Evolutionary conservation across 2,797 vertebrate genomes (phyloP).

Genomic region (Chiroxiphia lanceolata): DNA sequence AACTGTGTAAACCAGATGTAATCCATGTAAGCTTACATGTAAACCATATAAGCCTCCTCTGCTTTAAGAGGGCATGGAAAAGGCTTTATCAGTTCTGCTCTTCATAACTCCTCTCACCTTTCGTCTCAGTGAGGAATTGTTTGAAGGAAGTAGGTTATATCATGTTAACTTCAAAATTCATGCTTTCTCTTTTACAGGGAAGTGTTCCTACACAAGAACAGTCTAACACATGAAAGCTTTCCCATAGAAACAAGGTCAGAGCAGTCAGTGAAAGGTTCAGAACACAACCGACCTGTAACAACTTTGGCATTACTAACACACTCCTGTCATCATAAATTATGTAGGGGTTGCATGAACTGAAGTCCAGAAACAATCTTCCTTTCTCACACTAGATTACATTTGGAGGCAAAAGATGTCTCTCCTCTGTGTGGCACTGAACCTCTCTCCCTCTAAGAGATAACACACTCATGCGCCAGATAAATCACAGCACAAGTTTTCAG

Average conservation of each 20-base stretch:
- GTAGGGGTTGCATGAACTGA: not conserved
- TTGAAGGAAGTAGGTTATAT: not conserved
- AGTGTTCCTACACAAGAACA: not conserved
- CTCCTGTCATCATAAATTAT: not conserved
- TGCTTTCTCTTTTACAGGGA: not conserved
- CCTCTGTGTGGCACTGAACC: not conserved
- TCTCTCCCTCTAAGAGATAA: not conserved
- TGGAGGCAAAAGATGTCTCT: not conserved
- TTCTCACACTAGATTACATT: not conserved
- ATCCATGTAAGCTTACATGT: not conserved
- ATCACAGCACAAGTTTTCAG: not conserved
- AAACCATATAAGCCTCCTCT: not conserved
- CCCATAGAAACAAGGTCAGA: not conserved
- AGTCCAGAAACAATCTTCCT: not conserved
- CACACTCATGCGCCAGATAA: not conserved
- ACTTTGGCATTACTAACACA: not conserved
- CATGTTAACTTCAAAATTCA: not conserved
- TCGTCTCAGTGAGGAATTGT: not conserved
- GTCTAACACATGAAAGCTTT: not conserved
- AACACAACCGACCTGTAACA: not conserved
- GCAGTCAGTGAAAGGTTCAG: not conserved
- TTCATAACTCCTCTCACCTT: not conserved
- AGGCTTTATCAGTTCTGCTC: not conserved
- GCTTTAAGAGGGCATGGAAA: not conserved
- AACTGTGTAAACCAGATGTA: not conserved